Evolutionary conservation across 1,140 invertebrate genomes (phyloP), one percentile per base, ranked within the genome.

Genomic region (Pentalonia nigronervosa): DNA sequence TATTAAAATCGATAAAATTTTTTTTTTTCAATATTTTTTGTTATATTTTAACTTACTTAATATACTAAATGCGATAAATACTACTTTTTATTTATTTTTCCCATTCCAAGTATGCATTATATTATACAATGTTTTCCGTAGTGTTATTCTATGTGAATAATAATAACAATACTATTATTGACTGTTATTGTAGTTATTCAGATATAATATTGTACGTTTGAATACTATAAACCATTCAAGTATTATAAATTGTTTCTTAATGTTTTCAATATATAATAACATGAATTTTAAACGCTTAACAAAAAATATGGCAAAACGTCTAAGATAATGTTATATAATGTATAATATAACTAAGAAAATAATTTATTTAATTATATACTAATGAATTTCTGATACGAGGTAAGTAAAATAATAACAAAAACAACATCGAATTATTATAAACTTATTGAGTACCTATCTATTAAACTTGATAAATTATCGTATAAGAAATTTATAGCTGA

Each of bases 11-110:
- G 30, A 76, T n/a, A n/a, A n/a, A 53, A 53, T 23, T 7, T 20
- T 30, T 67, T 76, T 67, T 14, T 14, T 67, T n/a, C 6, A n/a
- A 76, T 20, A 7, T n/a, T 30, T n/a, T 17, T 76, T n/a, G 30
- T 76, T 76, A 76, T 76, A 76, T 76, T 76, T 0, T 14, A 17
- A 34, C 30, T 76, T 11, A 4, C 30, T 67, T 67, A n/a, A n/a
- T 34, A 76, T 4, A 14, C n/a, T n/a, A 76, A 34, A 34, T 76
- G 30, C 6, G 23, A 56, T 76, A 17, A 76, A 76, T 17, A 17
- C 30, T 76, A 76, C 60, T 67, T 67, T 76, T n/a, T 76, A 76
- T 76, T 76, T n/a, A 76, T 76, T 76, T n/a, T 76, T 20, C 60
- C 30, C 60, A 9, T 0, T 67, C 3, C 2, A n/a, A 67, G 14